Evolutionary conservation across 1,140 invertebrate genomes (phyloP).

Genomic region (Hylyphantes graminicola): DNA sequence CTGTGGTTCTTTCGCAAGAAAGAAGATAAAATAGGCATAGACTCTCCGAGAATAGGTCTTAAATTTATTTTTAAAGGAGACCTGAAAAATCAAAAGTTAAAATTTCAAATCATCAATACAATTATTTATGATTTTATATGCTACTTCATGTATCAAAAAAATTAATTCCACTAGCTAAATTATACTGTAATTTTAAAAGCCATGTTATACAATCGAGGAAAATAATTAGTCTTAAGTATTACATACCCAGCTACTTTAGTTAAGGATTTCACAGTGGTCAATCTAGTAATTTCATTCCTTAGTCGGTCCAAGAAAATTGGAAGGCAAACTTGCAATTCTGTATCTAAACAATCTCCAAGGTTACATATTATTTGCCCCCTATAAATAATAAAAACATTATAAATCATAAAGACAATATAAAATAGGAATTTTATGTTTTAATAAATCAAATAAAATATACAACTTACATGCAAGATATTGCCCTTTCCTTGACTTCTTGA

Average conservation of each 20-base stretch:
- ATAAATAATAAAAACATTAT: background rate
- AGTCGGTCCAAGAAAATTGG: slow-evolving; percentile 94
- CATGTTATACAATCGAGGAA: background rate
- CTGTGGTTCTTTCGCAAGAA: slow-evolving; percentile 98
- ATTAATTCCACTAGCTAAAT: background rate
- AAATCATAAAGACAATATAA: background rate
- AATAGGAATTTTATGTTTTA: background rate
- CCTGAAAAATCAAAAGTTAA: slow-evolving; percentile 66
- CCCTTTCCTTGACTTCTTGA: slow-evolving; percentile 97
- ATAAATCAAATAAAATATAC: background rate
- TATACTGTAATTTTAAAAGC: background rate
- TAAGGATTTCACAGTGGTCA: slow-evolving; percentile 95
- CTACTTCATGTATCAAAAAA: background rate
- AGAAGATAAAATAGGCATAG: slow-evolving; percentile 89
- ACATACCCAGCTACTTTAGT: slow-evolving; percentile 85
- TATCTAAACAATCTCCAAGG: slow-evolving; percentile 83
- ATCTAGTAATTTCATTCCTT: slow-evolving; percentile 94
- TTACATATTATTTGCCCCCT: slow-evolving; percentile 91
- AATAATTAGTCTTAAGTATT: background rate
- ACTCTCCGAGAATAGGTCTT: slow-evolving; percentile 86
- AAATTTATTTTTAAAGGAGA: slow-evolving; percentile 90
- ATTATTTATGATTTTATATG: background rate
- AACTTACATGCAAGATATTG: slow-evolving; percentile 90
- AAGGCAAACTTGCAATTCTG: slow-evolving; percentile 85
- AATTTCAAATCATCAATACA: background rate